Conservation (phyloP, 2,113 vertebrate genomes). For the Nanger granti region DNA sequence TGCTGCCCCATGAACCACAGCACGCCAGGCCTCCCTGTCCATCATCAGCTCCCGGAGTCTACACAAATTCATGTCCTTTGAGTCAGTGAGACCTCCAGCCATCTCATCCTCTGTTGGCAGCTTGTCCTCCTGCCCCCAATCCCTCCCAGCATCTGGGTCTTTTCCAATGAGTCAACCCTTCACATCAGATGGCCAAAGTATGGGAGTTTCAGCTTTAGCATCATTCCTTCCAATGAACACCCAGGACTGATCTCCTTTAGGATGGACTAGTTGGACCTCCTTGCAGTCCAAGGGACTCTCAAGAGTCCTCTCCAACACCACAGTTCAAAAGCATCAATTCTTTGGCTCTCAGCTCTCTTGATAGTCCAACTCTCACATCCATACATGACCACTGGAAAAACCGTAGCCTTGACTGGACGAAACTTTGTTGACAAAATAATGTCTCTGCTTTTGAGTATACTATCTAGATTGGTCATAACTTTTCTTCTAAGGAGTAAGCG, state of each 20-base stretch:
- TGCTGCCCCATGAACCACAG: not conserved
- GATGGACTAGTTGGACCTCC: not conserved
- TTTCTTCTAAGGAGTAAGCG: not conserved
- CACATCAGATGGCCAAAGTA: fast-evolving
- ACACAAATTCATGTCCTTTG: not conserved
- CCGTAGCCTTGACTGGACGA: fast-evolving
- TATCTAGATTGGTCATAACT: not conserved
- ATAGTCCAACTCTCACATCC: not conserved
- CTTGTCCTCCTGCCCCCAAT: not conserved
- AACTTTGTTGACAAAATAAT: not conserved
- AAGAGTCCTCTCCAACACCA: not conserved
- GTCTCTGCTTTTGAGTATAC: not conserved
- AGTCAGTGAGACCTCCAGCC: not conserved
- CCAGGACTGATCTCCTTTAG: not conserved
- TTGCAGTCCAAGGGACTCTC: not conserved
- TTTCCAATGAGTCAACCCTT: not conserved
- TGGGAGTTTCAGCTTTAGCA: not conserved
- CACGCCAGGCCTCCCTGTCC: not conserved
- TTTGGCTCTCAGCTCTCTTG: not conserved
- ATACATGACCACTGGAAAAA: not conserved
- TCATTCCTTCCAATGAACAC: not conserved
- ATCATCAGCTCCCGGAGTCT: not conserved
- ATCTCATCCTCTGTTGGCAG: not conserved
- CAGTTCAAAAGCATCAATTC: not conserved
- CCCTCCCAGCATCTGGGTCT: not conserved